Evolutionary conservation across 2,113 vertebrate genomes (phyloP).

Genomic region (Chionis minor): DNA sequence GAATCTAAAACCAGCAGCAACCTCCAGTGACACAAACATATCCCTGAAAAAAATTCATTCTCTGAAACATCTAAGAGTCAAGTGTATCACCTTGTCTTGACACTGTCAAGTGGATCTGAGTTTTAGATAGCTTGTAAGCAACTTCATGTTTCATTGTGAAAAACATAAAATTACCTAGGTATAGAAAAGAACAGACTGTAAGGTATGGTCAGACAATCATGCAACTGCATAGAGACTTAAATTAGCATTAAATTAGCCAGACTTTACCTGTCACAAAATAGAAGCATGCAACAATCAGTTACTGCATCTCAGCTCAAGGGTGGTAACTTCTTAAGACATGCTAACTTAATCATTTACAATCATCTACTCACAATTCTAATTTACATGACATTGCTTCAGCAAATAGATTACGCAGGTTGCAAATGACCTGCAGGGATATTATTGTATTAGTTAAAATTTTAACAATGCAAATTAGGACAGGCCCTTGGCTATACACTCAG

Average conservation of each 20-base stretch:
- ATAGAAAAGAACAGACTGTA: background rate
- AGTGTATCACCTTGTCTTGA: background rate
- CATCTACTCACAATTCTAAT: constrained; percentile 4
- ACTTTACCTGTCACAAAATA: background rate
- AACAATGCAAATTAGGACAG: constrained; percentile 57
- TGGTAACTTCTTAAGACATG: constrained; percentile 27
- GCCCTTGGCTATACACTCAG: background rate
- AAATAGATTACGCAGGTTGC: background rate
- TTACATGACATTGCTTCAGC: constrained; percentile 24
- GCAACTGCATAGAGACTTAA: background rate
- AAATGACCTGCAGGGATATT: constrained; percentile 29
- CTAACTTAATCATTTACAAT: constrained; percentile 42
- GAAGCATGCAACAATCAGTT: background rate
- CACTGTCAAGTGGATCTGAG: background rate
- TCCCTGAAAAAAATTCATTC: background rate
- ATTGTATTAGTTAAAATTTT: constrained; percentile 41
- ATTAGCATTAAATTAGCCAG: background rate
- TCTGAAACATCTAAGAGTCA: background rate
- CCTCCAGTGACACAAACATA: background rate
- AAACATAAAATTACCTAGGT: background rate
- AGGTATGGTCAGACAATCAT: background rate
- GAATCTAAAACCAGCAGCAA: background rate
- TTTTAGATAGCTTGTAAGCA: background rate
- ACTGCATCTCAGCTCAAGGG: constrained; percentile 1
- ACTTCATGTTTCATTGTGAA: background rate